Conservation (phyloP, 2,888 invertebrate species). For the Drosophila lutescens region DNA sequence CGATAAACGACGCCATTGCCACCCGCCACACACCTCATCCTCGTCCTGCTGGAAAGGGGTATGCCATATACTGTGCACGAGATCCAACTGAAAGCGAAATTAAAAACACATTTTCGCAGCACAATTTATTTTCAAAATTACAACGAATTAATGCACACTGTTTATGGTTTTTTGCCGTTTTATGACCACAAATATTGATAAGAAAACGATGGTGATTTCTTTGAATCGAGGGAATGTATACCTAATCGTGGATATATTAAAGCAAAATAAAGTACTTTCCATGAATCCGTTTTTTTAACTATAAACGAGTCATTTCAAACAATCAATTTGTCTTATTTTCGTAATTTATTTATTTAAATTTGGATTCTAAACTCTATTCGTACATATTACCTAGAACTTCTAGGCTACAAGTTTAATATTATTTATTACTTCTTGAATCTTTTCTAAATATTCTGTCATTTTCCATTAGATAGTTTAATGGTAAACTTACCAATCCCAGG, state of each 20-base stretch:
- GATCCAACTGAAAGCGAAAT: constrained; percentile 29
- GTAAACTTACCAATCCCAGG: too few relatives aligned
- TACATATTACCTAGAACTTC: too few relatives aligned
- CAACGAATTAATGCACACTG: constrained; percentile 8
- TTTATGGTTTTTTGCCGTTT: constrained; percentile 14
- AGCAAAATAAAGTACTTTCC: too few relatives aligned
- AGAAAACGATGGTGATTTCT: neutral
- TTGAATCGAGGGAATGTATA: neutral
- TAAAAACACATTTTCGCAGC: constrained; percentile 37
- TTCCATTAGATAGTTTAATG: too few relatives aligned
- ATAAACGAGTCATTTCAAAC: too few relatives aligned
- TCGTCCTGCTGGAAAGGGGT: constrained; percentile 1
- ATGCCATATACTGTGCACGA: neutral
- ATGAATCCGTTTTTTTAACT: too few relatives aligned
- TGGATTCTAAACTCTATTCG: too few relatives aligned
- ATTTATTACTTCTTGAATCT: too few relatives aligned
- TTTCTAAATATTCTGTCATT: too few relatives aligned
- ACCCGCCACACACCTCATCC: neutral
- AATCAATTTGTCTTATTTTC: too few relatives aligned
- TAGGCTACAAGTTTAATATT: too few relatives aligned
- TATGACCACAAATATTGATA: constrained; percentile 18
- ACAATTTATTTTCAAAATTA: constrained; percentile 33
- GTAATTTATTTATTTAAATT: too few relatives aligned
- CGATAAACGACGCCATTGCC: constrained; percentile 69
- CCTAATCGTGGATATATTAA: neutral